Evolutionary conservation across 2,797 vertebrate species (phyloP), one percentile per base, ranked within the genome.

Genomic region (Pelodytes ibericus): DNA sequence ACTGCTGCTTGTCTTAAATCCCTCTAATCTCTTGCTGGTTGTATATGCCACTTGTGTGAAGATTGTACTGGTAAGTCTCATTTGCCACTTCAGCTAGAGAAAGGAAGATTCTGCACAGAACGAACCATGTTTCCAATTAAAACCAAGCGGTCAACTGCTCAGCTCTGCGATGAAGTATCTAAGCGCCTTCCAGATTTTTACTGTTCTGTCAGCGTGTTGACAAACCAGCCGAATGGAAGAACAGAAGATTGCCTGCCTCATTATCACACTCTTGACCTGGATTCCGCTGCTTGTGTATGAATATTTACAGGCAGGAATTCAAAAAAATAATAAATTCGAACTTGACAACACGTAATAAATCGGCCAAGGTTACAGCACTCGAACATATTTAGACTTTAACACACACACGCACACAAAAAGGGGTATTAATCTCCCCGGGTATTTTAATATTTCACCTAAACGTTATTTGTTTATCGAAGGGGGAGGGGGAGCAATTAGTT

Each of bases 221-320:
- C 66, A 63, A 57, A 63, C 26, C 62, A 33, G 44, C 25, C 61
- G 24, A 5, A 58, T 18, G 16, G 59, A 31, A 25, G 47, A 4
- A 27, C 18, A 29, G n/a, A 29, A 51, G 60, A 64, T 64, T 31
- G 67, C 44, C 47, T 44, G 22, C 47, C 59, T 71, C 56, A 64
- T 77, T 77, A 71, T 57, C 47, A n/a, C 47, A 8, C 47, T 25
- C 49, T 57, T 77, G 67, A 77, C 75, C 68, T 65, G 75, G 61
- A 76, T 76, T 71, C 39, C 36, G 39, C 22, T 16, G 26, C 27
- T 25, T 44, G 11, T 4, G 3, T 47, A 56, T 57, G 57, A 71
- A 71, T 69, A 62, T 68, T 75, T 61, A 16, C 56, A 18, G 15
- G 36, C n/a, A 22, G n/a, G 6, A 53, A 22, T 53, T 53, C n/a